Evolutionary conservation across 2,888 invertebrate genomes (phyloP), one percentile per base, ranked within the genome.

Genomic region (Synergus gifuensis): DNA sequence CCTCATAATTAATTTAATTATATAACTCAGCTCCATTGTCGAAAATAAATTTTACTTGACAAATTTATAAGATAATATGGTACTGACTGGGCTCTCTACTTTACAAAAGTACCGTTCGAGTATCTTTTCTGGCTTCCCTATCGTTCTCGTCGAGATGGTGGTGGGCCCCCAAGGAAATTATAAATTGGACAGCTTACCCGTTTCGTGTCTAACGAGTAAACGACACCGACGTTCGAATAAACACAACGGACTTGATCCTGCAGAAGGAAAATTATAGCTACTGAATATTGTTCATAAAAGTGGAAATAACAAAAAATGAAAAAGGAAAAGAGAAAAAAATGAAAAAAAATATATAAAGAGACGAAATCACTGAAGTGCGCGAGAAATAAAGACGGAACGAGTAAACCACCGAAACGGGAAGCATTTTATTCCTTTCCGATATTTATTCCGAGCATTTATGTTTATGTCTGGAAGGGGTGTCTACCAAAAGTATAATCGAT

Each of bases 151-250:
- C 3, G 42, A 36, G 42, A 42, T 66, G 14, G 14, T 42, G n/a
- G 54, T 44, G 11, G 22, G 67, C 82, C 85, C 85, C 85, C 76
- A 80, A 84, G 84, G 85, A 85, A 85, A 85, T 85, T 85, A 85
- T 82, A 85, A 84, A 85, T 85, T 84, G 85, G 84, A 85, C 81
- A 82, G 83, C 76, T 80, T 82, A 78, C 76, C 78, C 14, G 69
- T 18, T 14, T 76, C 28, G 60, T 64, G 42, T 67, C 73, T 63
- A 64, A 46, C 78, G 73, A 79, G 79, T 46, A 73, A 80, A 80
- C 40, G 40, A 36, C 36, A 36, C 36, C 36, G 67, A 49, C 28
- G 49, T 73, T 73, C 22, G 28, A 54, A 73, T 28, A 49, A 49
- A 54, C 28, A 67, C 73, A 77, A 78, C 58, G 22, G 28, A 18